Percentiles rank a stretch among this genome's conserved stretches.
These are phyloP conservation scores for Coreius guichenoti DNA, from an alignment of 2,797 vertebrate genomes.

Conservation along the genomic window DNA sequence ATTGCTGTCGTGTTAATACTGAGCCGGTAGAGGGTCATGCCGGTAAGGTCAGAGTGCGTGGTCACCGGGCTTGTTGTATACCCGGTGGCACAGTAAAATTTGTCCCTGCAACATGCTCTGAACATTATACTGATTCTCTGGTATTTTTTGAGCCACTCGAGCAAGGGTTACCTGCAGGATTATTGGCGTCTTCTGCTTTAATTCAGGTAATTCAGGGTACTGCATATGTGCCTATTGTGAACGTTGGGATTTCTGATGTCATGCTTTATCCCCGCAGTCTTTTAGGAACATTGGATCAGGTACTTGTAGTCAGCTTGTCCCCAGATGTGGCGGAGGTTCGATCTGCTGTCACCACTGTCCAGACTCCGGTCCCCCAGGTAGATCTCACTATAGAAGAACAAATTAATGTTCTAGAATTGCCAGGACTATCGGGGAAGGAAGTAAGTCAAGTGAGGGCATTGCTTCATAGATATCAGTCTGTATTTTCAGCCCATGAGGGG, in stretches of 20 bases:
- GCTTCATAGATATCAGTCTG: not conserved
- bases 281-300: not conserved
- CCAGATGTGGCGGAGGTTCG: not conserved
- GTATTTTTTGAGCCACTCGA: constrained; percentile 2
- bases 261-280: not conserved
- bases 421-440: not conserved
- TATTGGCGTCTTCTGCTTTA: constrained; percentile 23
- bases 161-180: not conserved
- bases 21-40: not conserved
- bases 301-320: not conserved
- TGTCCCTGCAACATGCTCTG: not conserved
- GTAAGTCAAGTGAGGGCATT: not conserved
- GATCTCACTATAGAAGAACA: not conserved
- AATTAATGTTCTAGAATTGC: not conserved
- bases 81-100: not conserved
- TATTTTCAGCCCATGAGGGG: too few relatives aligned
- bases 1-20: too few relatives aligned
- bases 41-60: not conserved
- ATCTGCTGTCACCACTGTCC: not conserved
- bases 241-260: not conserved
- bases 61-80: not conserved
- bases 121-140: not conserved
- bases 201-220: constrained; percentile 2
- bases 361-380: not conserved
- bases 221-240: constrained; percentile 38